These are phyloP conservation scores for Altica lythri DNA, from an alignment of 2,888 invertebrate genomes.

Conservation along the genomic window DNA sequence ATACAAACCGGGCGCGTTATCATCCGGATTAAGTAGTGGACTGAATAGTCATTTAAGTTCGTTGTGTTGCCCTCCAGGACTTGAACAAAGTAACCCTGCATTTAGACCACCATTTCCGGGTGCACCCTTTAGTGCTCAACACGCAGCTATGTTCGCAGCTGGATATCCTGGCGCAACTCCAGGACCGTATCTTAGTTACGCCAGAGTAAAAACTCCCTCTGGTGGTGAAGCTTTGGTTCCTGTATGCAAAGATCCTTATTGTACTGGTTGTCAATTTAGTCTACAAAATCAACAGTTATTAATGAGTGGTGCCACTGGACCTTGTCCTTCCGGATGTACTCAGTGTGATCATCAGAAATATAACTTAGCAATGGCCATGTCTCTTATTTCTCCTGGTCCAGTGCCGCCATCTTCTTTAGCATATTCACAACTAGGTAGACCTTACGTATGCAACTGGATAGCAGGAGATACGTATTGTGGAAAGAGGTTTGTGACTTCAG, in stretches of 20 bases:
- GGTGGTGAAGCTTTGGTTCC: constrained; percentile 90
- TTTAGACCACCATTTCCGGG: constrained; percentile 85
- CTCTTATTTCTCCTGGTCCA: constrained; percentile 69
- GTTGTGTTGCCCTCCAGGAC: constrained; percentile 83
- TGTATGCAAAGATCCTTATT: constrained; percentile 95
- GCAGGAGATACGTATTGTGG: constrained; percentile 92
- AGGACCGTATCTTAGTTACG: constrained; percentile 85
- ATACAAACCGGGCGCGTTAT: constrained; percentile 69
- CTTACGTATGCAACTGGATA: constrained; percentile 96
- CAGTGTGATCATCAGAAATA: constrained; percentile 96
- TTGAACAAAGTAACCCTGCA: constrained; percentile 81
- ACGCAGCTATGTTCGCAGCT: constrained; percentile 74
- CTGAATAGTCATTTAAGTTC: constrained; percentile 58
- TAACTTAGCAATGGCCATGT: constrained; percentile 80
- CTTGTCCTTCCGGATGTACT: constrained; percentile 91
- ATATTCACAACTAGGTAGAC: constrained; percentile 72
- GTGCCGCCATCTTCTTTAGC: constrained; percentile 66
- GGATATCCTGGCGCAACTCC: constrained; percentile 69
- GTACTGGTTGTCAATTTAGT: constrained; percentile 91
- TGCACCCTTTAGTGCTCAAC: constrained; percentile 75
- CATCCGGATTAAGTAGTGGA: constrained; percentile 59
- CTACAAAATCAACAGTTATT: constrained; percentile 81
- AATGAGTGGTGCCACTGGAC: constrained; percentile 68
- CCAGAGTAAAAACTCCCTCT: constrained; percentile 88
- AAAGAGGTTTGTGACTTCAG: constrained; percentile 89